Base-by-base conservation (phyloP, 2,113 vertebrate genomes). In the Dasypus novemcinctus region DNA sequence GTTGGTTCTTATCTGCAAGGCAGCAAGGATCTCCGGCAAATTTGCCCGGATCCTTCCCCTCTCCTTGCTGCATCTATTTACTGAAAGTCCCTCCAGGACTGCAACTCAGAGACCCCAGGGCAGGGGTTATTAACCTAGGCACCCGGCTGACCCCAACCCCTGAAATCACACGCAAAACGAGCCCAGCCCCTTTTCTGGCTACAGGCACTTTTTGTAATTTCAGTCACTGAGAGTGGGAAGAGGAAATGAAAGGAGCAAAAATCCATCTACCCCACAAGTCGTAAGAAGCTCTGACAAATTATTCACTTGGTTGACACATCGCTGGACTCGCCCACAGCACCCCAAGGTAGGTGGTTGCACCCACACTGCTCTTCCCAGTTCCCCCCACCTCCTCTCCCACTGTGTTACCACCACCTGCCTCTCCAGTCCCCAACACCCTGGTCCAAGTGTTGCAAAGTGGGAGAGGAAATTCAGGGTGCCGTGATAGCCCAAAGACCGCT, bases 171-270 rank as follows among this genome's bases (percentile, higher is more conserved):
- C 11, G 46, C 46, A 49, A 49, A 49, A 49, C 11, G 46, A 49
- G 46, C 46, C 46, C 46, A 49, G 15, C 57, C 74, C 68, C 36
- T 90, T 38, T 54, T 85, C 63, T 21, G 36, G 21, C 8, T 31
- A n/a, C 21, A 66, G 69, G 49, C 5, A 76, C 69, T 86, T 89
- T 68, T 33, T 82, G 38, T 15, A 36, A n/a, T 57, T 92, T 91
- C 86, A 38, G 90, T 23, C 36, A 1, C 31, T 29, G 29, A 64
- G 88, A 83, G 75, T 0, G 1, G 54, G 86, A 92, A 96, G 94
- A 93, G 87, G 71, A 97, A 96, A 79, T 57, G 82, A 95, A 96
- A 95, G 64, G 57, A 76, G 20, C 10, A 1, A 59, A 79, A 57
- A 64, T 18, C 54, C 33, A 41, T 13, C 52, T 29, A 43, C 61